phyloP scores from a whole-genome alignment of 2,113 vertebrate genomes.

The Coptodon bakossiorum region DNA sequence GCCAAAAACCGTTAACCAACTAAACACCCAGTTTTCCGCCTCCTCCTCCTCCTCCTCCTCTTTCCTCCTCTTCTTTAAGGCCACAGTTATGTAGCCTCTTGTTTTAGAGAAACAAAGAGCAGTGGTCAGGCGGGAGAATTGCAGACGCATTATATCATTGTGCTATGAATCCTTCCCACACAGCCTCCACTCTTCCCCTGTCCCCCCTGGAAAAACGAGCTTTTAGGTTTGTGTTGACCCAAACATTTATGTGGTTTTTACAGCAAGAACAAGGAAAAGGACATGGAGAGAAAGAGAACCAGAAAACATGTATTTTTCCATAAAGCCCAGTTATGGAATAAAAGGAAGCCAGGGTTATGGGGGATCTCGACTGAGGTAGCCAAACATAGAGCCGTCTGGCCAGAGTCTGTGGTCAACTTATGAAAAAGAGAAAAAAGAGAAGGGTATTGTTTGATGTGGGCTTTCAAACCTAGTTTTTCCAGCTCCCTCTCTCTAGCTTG shows the following conservation, averaged over 20 bases:
- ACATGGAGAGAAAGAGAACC: background rate
- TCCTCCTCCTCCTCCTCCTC: background rate
- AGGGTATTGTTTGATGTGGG: conserved; percentile 28
- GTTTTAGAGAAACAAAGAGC: conserved; percentile 57
- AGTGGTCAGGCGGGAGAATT: background rate
- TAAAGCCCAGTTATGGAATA: conserved; percentile 47
- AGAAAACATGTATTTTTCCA: conserved; percentile 23
- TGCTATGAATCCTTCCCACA: conserved; percentile 33
- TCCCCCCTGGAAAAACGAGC: conserved; percentile 26
- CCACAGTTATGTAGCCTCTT: conserved; percentile 54
- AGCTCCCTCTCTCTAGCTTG: background rate
- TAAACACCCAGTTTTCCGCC: conserved; percentile 17
- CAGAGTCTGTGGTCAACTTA: conserved; percentile 73
- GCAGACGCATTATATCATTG: conserved; percentile 40
- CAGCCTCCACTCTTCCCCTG: background rate
- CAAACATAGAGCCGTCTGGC: conserved; percentile 65
- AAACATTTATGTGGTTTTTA: conserved; percentile 54
- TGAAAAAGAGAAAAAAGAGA: conserved; percentile 32
- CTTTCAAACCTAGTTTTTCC: background rate
- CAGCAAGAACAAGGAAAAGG: conserved; percentile 23
- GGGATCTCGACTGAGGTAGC: conserved; percentile 52
- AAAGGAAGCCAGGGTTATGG: conserved; percentile 62
- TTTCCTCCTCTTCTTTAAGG: conserved; percentile 47
- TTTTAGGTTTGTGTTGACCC: conserved; percentile 24
- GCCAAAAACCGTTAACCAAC: conserved; percentile 62